Percentiles rank a stretch among this genome's conserved stretches.
Evolutionary conservation across 2,113 vertebrate species (phyloP).

Genomic region (Synodontis membranacea): DNA sequence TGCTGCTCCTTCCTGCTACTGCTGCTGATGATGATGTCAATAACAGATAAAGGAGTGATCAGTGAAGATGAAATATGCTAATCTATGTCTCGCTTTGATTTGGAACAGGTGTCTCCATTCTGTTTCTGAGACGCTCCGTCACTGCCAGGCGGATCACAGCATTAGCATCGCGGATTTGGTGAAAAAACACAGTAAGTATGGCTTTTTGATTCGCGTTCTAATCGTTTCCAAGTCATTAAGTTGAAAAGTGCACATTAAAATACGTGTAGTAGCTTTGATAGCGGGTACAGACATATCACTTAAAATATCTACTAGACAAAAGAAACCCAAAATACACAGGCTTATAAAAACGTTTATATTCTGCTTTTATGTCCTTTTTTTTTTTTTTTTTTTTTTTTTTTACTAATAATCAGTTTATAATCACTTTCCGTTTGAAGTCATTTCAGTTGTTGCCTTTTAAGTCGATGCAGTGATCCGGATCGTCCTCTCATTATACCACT

Average conservation of each 20-base stretch:
- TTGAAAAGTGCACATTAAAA: background rate
- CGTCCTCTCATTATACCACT: background rate
- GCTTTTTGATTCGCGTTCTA: background rate
- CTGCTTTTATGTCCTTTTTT: too few relatives aligned
- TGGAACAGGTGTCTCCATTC: constrained; percentile 74
- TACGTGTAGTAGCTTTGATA: background rate
- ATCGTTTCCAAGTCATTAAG: background rate
- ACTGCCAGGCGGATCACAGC: constrained; percentile 82
- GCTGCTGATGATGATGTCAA: background rate
- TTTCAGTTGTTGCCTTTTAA: background rate
- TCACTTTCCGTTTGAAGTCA: background rate
- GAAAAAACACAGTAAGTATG: constrained; percentile 77
- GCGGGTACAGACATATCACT: background rate
- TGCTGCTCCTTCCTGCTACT: too few relatives aligned
- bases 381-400: too few relatives aligned
- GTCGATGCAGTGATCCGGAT: background rate
- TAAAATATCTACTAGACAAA: background rate
- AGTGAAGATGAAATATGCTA: too few relatives aligned
- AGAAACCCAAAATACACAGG: too few relatives aligned
- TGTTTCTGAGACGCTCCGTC: constrained; percentile 78
- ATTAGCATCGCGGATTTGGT: constrained; percentile 75
- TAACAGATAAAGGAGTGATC: too few relatives aligned
- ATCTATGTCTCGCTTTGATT: background rate
- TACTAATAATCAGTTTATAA: background rate
- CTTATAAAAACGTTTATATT: background rate